Conservation (phyloP, 2,888 invertebrate species). For the Agrochola lota region DNA sequence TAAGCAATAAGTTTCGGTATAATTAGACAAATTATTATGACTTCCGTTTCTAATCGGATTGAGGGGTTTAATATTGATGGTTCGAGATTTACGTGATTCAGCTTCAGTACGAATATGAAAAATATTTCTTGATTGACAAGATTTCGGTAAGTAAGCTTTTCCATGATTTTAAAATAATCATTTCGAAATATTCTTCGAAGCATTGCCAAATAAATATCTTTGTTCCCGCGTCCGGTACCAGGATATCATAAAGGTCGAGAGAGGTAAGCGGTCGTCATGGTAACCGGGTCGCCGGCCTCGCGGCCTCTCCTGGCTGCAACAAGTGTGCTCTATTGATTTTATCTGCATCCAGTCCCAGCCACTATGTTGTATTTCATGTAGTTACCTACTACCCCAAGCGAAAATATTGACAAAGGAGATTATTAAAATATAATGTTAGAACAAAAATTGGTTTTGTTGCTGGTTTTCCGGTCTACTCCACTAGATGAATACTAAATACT, state of each 20-base stretch:
- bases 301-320: conserved; percentile 68
- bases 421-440: conserved; percentile 24
- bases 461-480: neutral
- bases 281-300: conserved; percentile 69
- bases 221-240: conserved; percentile 52
- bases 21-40: neutral
- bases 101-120: no score
- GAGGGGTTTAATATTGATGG: no score
- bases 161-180: neutral
- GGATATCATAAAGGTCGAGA: conserved; percentile 45
- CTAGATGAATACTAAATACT: neutral
- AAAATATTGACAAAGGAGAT: conserved; percentile 29
- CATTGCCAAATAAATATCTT: conserved; percentile 13
- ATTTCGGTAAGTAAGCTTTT: neutral
- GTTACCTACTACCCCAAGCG: neutral
- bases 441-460: neutral
- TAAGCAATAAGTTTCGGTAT: neutral
- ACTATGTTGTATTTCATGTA: conserved; percentile 47
- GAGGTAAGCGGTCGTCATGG: conserved; percentile 68
- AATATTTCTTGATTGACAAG: neutral
- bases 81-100: neutral
- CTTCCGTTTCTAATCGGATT: neutral
- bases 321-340: conserved; percentile 75
- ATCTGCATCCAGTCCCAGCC: conserved; percentile 66
- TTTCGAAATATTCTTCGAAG: neutral